Base-by-base conservation (phyloP, 2,888 invertebrate species). In the Erebia ligea region DNA sequence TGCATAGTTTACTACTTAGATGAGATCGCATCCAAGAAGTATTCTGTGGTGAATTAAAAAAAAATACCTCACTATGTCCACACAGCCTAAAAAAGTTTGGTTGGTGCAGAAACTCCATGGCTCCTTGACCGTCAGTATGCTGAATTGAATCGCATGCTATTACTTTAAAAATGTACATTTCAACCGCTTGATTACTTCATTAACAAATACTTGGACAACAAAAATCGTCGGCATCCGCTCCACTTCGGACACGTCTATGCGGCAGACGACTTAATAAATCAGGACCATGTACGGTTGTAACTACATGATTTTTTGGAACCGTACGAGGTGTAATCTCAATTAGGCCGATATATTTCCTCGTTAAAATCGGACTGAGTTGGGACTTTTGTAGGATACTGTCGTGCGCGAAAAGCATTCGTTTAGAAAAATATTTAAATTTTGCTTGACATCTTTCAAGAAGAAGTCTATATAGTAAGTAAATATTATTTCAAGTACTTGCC, bases 291-390 rank as follows among this genome's bases (percentile, higher is more conserved):
- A 88, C 82, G 90, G 91, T 79, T 81, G 85, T 91, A 90, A 91
- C 88, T 90, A 88, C 85, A 86, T 83, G 87, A 88, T 85, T 91
- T 91, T 92, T 90, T 87, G 85, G 83, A 83, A 79, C 78, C 74
- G 80, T 78, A 76, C 81, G 82, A 86, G 89, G 91, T 87, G 91
- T 90, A 90, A 91, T 93, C 92, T 90, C 92, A 92, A 92, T 92
- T 92, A 92, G 91, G 86, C 79, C 85, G 85, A 88, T 89, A 88
- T 87, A 86, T 88, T 89, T 88, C 85, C 91, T 92, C 90, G 91
- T 92, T 92, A 92, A 91, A 91, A 89, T 89, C 82, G 83, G 80
- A 81, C 79, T 82, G 81, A 81, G 84, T 83, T 86, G 81, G 82
- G 79, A 74, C 83, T 84, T 87, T 88, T 86, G 81, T 83, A 78